Base-by-base conservation (phyloP, 2,113 vertebrate species). In the Callaeas wilsoni region DNA sequence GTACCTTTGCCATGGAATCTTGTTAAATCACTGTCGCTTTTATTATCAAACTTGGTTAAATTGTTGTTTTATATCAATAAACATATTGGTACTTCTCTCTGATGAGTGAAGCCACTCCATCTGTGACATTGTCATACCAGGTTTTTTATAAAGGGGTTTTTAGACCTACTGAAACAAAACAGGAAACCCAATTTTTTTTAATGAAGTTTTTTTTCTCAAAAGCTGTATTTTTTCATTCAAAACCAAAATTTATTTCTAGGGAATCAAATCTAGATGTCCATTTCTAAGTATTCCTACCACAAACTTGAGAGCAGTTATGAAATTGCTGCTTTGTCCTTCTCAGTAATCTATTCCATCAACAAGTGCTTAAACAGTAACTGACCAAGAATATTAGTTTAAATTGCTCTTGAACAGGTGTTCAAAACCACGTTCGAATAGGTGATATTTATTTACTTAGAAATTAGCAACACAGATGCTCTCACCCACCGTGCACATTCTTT, bases 401-500 rank as follows among this genome's bases (percentile, higher is more conserved):
- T 60, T 85, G 27, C 17, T 94, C 60, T 89, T 84, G 65, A 89
- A 78, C 30, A 69, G 29, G 49, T 92, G 53, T 62, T 93, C 67
- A 39, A 80, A 87, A 79, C 44, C 56, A 12, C 87, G 17, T 90
- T 90, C 44, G 4, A 97, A 94, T 91, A 94, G 39, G 12, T 82
- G 37, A 62, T 90, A 97, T 97, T 97, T 96, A 97, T 97, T 97
- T 95, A 95, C 84, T 94, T 67, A 82, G 69, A 97, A 97, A 97
- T 95, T 93, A 94, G 49, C 53, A 88, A 95, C 77, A 91, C 62
- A 94, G 90, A 93, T 96, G 81, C 41, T 94, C 29, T 95, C 39
- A 52, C 60, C 26, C 74, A 93, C 93, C 9, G 42, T 22, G 52
- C 5, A 53, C 37, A 68, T 94, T 65, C 56, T 95, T 94, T 95